Conservation (phyloP, 1,140 invertebrate genomes). For the Wiebesia pumilae region DNA sequence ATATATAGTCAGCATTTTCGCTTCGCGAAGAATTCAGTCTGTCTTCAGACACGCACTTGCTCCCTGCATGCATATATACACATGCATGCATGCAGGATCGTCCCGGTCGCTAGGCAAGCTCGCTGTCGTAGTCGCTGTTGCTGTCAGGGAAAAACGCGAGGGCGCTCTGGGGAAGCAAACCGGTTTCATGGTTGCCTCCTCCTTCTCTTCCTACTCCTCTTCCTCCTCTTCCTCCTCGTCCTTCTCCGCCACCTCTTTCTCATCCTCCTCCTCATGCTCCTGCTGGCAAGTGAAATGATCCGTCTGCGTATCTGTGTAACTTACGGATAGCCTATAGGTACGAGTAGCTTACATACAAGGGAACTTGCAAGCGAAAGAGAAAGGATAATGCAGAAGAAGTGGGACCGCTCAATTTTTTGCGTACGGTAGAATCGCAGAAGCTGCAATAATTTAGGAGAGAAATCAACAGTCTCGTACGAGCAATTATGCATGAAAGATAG, state of each 20-base stretch:
- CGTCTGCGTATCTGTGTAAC: slow-evolving; percentile 32
- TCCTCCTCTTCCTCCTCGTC: background rate
- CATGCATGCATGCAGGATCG: background rate
- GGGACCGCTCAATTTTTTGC: background rate
- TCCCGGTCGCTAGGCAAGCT: slow-evolving; percentile 40
- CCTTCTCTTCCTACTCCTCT: background rate
- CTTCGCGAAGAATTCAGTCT: slow-evolving; percentile 30
- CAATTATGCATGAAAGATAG: background rate
- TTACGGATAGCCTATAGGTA: background rate
- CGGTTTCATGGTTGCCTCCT: slow-evolving; percentile 46
- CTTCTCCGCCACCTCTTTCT: background rate
- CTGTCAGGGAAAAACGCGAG: slow-evolving; percentile 48
- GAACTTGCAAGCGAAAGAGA: slow-evolving; percentile 30
- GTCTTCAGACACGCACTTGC: slow-evolving; percentile 14
- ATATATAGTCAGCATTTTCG: slow-evolving; percentile 37
- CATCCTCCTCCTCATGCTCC: background rate
- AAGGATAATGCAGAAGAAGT: background rate
- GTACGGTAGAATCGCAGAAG: background rate
- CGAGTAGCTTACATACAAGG: slow-evolving; percentile 3
- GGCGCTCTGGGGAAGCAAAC: slow-evolving; percentile 49
- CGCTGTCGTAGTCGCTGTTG: background rate
- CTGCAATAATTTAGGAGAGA: background rate
- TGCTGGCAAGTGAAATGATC: slow-evolving; percentile 37
- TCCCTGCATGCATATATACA: background rate
- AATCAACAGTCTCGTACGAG: background rate